Evolutionary conservation across 2,113 vertebrate species (phyloP), one percentile per base, ranked within the genome.

Genomic region (Hyaena hyaena): DNA sequence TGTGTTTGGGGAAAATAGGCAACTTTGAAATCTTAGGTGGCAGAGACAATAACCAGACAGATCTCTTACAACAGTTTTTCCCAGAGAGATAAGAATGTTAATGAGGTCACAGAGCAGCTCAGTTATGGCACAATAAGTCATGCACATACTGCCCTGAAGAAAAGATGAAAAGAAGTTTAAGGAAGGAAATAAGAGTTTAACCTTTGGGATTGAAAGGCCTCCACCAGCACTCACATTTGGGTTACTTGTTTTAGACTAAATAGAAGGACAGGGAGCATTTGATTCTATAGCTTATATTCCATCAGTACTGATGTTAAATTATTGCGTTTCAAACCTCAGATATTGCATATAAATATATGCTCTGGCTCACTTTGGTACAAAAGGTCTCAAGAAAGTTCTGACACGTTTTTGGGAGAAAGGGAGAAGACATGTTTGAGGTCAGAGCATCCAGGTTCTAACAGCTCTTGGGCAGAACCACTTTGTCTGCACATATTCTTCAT

Each of bases 301-400:
- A 73, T 97, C 87, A 97, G 89, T 91, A 93, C 10, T 98, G 95
- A 89, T 96, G 96, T 92, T 93, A 96, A 96, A 98, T 97, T 97
- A 95, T 28, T 48, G 50, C 93, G 92, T 98, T 96, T 97, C 96
- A 98, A 86, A 95, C 82, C 10, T 96, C 48, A 88, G 85, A 98
- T 97, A 33, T 58, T 95, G 2, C 55, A 87, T 96, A 10, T 66
- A 97, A 94, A 93, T 90, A 50, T 39, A 93, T 97, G 87, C 88
- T 96, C 10, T 43, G 48, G 17, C 10, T 61, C 91, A 55, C 96
- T 96, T 88, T 43, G 8, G 68, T 97, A 97, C n/a, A 92, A 94
- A 96, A 96, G 43, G 45, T 97, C 91, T 66, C 43, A 24, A 74
- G 81, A 92, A 87, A 93, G 39, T 33, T 81, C 53, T 69, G 61